Percentiles rank a stretch among this genome's conserved stretches.
phyloP scores from a whole-genome alignment of 1,140 invertebrate species.

The Luehdorfia chinensis region DNA sequence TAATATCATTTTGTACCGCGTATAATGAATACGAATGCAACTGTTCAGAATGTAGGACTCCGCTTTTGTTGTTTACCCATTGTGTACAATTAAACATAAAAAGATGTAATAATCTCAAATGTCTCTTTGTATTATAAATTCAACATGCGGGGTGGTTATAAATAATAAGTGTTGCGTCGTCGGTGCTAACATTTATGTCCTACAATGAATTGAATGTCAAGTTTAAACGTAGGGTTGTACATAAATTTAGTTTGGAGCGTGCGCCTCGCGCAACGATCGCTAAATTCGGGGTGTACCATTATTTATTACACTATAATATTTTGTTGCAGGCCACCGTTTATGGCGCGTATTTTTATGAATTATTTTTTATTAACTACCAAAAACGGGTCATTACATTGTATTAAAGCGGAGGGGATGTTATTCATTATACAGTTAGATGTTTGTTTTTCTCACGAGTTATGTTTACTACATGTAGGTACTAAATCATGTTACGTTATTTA shows the following conservation, averaged over 20 bases:
- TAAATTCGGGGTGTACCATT: slow-evolving; percentile 69
- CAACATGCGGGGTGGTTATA: slow-evolving; percentile 64
- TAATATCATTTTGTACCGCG: slow-evolving; percentile 39
- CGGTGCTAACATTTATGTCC: slow-evolving; percentile 49
- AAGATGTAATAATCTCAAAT: slow-evolving; percentile 71
- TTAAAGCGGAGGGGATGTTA: slow-evolving; percentile 52
- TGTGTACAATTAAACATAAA: slow-evolving; percentile 72
- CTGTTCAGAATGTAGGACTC: slow-evolving; percentile 55
- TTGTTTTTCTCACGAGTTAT: slow-evolving; percentile 61
- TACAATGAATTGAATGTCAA: slow-evolving; percentile 67
- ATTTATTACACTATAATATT: slow-evolving; percentile 71
- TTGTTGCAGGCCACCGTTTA: slow-evolving; percentile 58
- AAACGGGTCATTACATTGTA: slow-evolving; percentile 60
- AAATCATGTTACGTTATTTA: too few relatives aligned
- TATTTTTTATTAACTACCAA: slow-evolving; percentile 62
- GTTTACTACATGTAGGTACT: slow-evolving; percentile 25
- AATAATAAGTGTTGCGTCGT: slow-evolving; percentile 50
- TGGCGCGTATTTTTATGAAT: slow-evolving; percentile 57
- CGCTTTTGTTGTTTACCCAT: slow-evolving; percentile 66
- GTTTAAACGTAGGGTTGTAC: slow-evolving; percentile 69
- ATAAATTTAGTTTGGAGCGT: slow-evolving; percentile 53
- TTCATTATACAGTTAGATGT: slow-evolving; percentile 45
- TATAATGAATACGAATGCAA: slow-evolving; percentile 54
- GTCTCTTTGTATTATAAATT: slow-evolving; percentile 67
- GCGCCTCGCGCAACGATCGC: slow-evolving; percentile 45